These are phyloP conservation scores for Holothuria glaberrima DNA, from an alignment of 35 echinoderm and acorn worm species.

Conservation along the genomic window DNA sequence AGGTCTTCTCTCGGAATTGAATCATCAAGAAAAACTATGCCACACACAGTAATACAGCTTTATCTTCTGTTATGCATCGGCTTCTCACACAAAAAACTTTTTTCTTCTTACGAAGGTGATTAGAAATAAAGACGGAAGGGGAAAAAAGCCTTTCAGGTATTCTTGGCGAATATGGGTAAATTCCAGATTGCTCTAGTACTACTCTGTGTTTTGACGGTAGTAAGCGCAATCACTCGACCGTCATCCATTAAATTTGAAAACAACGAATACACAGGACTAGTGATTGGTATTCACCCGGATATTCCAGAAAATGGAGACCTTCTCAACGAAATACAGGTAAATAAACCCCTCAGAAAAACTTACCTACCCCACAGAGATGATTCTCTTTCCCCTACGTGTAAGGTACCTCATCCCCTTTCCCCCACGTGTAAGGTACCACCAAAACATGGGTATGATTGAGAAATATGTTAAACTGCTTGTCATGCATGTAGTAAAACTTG, in stretches of 20 bases:
- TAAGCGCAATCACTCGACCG: conserved; percentile 20
- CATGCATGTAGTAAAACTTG: too few species aligned
- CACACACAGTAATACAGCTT: too few species aligned
- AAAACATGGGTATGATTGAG: background rate
- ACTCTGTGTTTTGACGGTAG: background rate
- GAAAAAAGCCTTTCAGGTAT: background rate
- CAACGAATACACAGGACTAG: conserved; percentile 60
- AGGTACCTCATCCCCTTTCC: background rate
- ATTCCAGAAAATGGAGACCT: conserved; percentile 38
- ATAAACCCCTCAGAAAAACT: too few species aligned
- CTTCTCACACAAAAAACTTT: too few species aligned
- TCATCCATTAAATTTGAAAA: conserved; percentile 59
- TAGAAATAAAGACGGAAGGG: background rate
- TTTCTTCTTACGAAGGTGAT: background rate
- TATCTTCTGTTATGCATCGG: too few species aligned
- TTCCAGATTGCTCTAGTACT: background rate
- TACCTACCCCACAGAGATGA: too few species aligned
- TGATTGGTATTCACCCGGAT: conserved; percentile 50
- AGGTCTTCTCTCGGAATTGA: too few species aligned
- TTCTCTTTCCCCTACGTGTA: too few species aligned
- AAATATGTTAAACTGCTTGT: too few species aligned
- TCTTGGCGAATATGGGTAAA: background rate
- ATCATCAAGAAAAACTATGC: too few species aligned
- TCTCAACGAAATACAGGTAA: background rate
- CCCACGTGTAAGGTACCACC: background rate